Evolutionary conservation across 1,140 invertebrate genomes (phyloP).

Genomic region (Asbolus verrucosus): DNA sequence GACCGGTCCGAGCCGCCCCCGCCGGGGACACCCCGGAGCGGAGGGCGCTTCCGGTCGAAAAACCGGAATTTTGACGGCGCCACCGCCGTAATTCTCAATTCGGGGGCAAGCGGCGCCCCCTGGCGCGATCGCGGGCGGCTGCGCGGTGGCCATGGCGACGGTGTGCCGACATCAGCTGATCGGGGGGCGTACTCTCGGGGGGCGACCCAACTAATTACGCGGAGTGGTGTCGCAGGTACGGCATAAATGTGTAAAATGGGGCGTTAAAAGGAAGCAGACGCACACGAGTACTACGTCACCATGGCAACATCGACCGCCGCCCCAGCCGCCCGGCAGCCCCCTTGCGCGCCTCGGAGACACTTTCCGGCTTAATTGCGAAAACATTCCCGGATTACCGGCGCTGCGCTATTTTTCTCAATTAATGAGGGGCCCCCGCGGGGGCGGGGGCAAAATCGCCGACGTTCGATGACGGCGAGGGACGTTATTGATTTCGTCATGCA

Average conservation of each 20-base stretch:
- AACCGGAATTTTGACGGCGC: no score
- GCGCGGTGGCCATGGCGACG: not conserved
- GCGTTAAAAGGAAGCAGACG: conserved; percentile 40
- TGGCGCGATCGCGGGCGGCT: no score
- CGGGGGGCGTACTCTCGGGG: not conserved
- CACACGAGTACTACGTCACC: conserved; percentile 40
- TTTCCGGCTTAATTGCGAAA: not conserved
- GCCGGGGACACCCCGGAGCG: no score
- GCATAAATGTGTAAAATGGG: conserved; percentile 41
- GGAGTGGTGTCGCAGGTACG: conserved; percentile 37
- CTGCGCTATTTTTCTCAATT: not conserved
- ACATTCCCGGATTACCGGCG: not conserved
- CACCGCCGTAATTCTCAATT: no score
- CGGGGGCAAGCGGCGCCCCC: not conserved
- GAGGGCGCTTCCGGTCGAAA: no score
- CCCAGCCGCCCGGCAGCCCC: conserved; percentile 5
- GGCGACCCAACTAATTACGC: not conserved
- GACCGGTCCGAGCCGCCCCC: no score
- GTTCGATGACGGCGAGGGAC: not conserved
- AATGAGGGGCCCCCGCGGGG: not conserved
- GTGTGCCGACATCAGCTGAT: not conserved
- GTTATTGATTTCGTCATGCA: conserved; percentile 27
- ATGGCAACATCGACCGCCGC: conserved; percentile 39
- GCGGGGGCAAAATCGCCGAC: not conserved
- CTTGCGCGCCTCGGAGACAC: not conserved